Percentiles rank a stretch among this genome's conserved stretches.
Evolutionary conservation across 53 echinoderm and acorn worm genomes (phyloP).

Genomic region (Holothuria leucospilota): DNA sequence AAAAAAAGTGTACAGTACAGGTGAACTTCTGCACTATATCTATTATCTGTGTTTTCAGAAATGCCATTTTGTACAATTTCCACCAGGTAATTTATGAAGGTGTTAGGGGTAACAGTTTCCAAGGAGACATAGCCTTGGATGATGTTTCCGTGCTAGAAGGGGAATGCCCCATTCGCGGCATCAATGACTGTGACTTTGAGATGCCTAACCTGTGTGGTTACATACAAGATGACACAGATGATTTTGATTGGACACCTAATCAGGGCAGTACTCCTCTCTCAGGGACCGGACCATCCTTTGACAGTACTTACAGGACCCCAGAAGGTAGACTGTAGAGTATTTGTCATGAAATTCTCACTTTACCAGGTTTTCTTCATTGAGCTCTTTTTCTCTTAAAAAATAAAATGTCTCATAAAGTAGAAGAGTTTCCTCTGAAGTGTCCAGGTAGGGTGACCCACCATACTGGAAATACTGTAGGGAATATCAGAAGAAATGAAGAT

Average conservation of each 20-base stretch:
- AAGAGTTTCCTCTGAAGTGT: no score
- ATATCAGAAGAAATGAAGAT: no score
- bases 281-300: slow-evolving; percentile 73
- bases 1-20: no score
- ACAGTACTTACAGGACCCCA: slow-evolving; percentile 72
- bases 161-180: slow-evolving; percentile 50
- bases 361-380: no score
- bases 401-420: no score
- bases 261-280: slow-evolving; percentile 55
- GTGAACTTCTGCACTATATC: no score
- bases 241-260: slow-evolving; percentile 70
- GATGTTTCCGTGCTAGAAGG: slow-evolving; percentile 46
- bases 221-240: slow-evolving; percentile 64
- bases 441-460: no score
- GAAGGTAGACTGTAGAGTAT: slow-evolving; percentile 47
- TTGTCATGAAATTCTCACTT: no score
- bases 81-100: slow-evolving; percentile 63
- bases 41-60: no score
- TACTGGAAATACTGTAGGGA: no score
- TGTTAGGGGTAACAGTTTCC: slow-evolving; percentile 39
- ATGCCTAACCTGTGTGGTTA: slow-evolving; percentile 62
- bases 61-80: neutral
- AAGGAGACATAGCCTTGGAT: slow-evolving; percentile 67
- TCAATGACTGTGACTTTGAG: slow-evolving; percentile 69
- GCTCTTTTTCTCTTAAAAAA: no score